phyloP scores from a whole-genome alignment of 1,140 invertebrate genomes.

The Homarus americanus region DNA sequence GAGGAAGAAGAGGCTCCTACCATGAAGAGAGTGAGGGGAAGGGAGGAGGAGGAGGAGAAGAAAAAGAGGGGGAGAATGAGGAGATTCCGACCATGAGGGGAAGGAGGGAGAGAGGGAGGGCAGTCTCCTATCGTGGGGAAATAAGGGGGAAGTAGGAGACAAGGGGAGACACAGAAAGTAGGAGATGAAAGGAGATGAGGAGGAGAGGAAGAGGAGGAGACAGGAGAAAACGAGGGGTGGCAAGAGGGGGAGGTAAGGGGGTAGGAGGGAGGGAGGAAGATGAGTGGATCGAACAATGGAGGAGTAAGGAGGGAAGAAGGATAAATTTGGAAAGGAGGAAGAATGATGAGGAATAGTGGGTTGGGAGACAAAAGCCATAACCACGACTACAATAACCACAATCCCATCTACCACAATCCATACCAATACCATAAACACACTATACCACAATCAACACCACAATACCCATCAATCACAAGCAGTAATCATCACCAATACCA shows the following conservation, averaged over 20 bases:
- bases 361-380: too few species aligned
- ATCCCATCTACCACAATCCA: too few species aligned
- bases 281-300: not conserved
- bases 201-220: not conserved
- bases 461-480: too few species aligned
- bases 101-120: not conserved
- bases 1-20: not conserved
- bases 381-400: too few species aligned
- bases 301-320: not conserved
- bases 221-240: not conserved
- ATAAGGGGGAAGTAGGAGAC: not conserved
- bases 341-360: too few species aligned
- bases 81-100: not conserved
- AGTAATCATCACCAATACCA: too few species aligned
- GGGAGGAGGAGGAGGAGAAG: not conserved
- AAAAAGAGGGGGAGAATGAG: not conserved
- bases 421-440: too few species aligned
- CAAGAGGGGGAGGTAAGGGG: not conserved
- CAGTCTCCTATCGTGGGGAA: too few species aligned
- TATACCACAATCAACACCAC: too few species aligned
- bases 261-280: not conserved
- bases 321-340: not conserved
- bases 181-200: not conserved
- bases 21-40: not conserved
- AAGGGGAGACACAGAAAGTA: not conserved